Evolutionary conservation across 2,888 invertebrate species (phyloP), one percentile per base, ranked within the genome.

Genomic region (Cheilosia pagana): DNA sequence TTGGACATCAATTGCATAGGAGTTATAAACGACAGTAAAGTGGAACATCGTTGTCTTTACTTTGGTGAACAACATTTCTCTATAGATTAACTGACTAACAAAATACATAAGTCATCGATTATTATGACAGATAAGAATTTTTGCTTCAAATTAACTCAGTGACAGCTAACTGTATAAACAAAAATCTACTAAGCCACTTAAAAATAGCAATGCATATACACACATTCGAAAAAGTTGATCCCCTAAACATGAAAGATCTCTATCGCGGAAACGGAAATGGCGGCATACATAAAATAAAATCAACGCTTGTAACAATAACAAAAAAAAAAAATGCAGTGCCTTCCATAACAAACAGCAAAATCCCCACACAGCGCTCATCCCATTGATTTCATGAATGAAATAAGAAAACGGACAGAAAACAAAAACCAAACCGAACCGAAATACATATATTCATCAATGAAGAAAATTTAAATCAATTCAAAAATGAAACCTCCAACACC

Each of bases 371-470:
- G 53, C 31, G 5, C 10, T 70, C 7, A 50, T 74, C 52, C 72
- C 62, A 75, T 67, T 50, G 62, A 74, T 79, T 79, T 85, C 43
- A 75, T 79, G 83, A 85, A 85, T 85, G 83, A 85, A 79, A 75
- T 70, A 45, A 16, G 50, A 52, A 23, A 52, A 60, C 10, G 31
- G 12, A 35, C n/a, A 7, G 8, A 28, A 28, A 1, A 8, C 1
- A 35, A 35, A 35, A 35, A 12, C 25, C 4, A 25, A 25, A 25
- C 25, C 25, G 5, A 62, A 7, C 6, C 12, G 1, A 12, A 12
- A 57, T 41, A 39, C 31, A 19, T 35, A 59, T 28, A 70, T 81
- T 70, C 62, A 76, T 81, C 62, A 81, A 81, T 76, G 76, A 63
- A 76, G 31, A 76, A 81, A 81, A 81, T 60, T 57, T 12, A 52